These are phyloP conservation scores for Drosophila ustulata DNA, from an alignment of 2,888 invertebrate species.

Conservation along the genomic window DNA sequence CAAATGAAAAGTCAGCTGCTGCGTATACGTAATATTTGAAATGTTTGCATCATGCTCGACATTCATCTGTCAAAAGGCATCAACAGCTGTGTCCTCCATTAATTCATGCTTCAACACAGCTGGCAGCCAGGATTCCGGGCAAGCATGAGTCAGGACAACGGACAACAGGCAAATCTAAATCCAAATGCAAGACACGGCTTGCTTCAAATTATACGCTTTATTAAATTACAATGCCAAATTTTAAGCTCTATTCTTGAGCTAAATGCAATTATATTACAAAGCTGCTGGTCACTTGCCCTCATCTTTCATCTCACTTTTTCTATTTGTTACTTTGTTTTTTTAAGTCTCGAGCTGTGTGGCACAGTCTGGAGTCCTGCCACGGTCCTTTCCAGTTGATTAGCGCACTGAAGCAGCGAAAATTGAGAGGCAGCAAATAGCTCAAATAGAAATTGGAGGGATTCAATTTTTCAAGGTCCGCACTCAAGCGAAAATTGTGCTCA, in stretches of 20 bases:
- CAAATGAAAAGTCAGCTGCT: constrained; percentile 2
- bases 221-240: constrained; percentile 60
- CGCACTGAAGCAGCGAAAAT: constrained; percentile 43
- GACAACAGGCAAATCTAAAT: constrained; percentile 42
- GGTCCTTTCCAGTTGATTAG: constrained; percentile 61
- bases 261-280: constrained; percentile 64
- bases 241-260: constrained; percentile 36
- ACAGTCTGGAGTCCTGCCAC: constrained; percentile 10
- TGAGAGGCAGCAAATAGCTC: constrained; percentile 41
- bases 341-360: constrained; percentile 8
- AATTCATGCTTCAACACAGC: constrained; percentile 30
- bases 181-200: constrained; percentile 54
- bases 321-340: not conserved
- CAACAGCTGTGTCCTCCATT: constrained; percentile 67
- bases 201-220: constrained; percentile 73
- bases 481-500: constrained; percentile 56
- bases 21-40: constrained; percentile 46
- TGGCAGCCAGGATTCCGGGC: not conserved
- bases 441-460: constrained; percentile 45
- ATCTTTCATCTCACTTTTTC: not conserved
- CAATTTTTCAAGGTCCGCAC: constrained; percentile 44
- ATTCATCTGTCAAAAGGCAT: constrained; percentile 76
- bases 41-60: constrained; percentile 67
- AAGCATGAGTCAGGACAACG: not conserved
- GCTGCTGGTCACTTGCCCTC: constrained; percentile 42